phyloP scores from a whole-genome alignment of 2,113 vertebrate species.

The Poeciliopsis prolifica region DNA sequence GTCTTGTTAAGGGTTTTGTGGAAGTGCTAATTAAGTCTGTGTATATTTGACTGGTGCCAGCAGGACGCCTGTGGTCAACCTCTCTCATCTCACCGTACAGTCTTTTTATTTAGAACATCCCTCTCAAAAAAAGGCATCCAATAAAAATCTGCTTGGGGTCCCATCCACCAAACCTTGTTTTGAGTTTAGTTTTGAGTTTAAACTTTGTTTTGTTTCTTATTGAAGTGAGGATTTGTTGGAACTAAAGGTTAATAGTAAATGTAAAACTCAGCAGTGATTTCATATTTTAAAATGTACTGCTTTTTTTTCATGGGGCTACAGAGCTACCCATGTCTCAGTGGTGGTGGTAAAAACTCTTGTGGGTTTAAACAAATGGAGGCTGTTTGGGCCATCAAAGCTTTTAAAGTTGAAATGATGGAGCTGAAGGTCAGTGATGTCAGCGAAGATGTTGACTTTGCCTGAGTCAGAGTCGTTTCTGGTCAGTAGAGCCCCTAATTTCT shows the following conservation, averaged over 20 bases:
- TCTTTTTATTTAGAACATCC: constrained; percentile 57
- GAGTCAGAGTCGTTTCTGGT: constrained; percentile 75
- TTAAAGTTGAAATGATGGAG: constrained; percentile 68
- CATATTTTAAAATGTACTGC: constrained; percentile 11
- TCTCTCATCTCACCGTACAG: constrained; percentile 70
- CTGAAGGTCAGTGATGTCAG: constrained; percentile 79
- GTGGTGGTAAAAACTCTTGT: constrained; percentile 62
- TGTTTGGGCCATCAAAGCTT: constrained; percentile 72
- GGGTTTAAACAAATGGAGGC: constrained; percentile 72
- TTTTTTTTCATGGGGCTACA: constrained; percentile 24
- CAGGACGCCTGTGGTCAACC: constrained; percentile 70
- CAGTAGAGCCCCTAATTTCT: constrained; percentile 71
- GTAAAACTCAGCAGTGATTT: constrained; percentile 24
- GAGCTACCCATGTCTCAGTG: constrained; percentile 60
- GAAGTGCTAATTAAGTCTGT: constrained; percentile 69
- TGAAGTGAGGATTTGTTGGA: constrained; percentile 8
- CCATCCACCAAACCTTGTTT: constrained; percentile 15
- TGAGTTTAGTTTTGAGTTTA: not conserved
- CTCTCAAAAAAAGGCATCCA: constrained; percentile 18
- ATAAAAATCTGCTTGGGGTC: constrained; percentile 23
- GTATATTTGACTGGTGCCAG: constrained; percentile 76
- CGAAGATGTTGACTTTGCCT: constrained; percentile 75
- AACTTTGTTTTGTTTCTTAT: not conserved
- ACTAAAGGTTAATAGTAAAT: constrained; percentile 1
- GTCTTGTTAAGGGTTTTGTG: constrained; percentile 50